Conservation (phyloP, 1,140 invertebrate genomes). For the Trichomalopsis sarcophagae region DNA sequence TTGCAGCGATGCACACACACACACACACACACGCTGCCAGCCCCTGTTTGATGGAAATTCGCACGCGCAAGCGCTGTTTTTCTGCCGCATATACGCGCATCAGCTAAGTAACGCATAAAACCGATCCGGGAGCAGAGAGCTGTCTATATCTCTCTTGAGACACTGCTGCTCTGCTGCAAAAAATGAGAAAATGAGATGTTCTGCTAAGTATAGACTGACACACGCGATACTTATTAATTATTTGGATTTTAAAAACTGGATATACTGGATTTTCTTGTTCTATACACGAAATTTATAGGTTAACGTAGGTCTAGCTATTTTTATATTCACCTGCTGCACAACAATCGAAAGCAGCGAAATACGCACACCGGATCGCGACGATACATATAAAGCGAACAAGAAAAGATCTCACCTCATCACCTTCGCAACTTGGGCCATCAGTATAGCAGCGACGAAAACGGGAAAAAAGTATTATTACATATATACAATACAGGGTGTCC, state of each 20-base stretch:
- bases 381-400: too few relatives aligned
- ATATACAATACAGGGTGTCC: neutral
- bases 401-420: too few relatives aligned
- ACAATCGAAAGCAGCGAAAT: too few relatives aligned
- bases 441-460: too few relatives aligned
- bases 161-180: neutral
- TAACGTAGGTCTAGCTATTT: neutral
- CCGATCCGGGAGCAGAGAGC: too few relatives aligned
- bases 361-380: too few relatives aligned
- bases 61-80: neutral
- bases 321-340: too few relatives aligned
- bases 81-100: neutral
- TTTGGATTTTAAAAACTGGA: neutral
- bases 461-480: too few relatives aligned
- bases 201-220: too few relatives aligned
- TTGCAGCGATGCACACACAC: neutral
- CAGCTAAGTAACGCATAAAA: neutral
- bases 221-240: too few relatives aligned
- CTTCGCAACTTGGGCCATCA: too few relatives aligned
- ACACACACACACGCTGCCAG: neutral
- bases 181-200: neutral
- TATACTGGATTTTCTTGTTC: neutral
- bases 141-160: neutral
- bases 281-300: neutral
- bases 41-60: neutral